Conservation (phyloP, 1,140 invertebrate genomes). For the Probaryconus sp. region DNA sequence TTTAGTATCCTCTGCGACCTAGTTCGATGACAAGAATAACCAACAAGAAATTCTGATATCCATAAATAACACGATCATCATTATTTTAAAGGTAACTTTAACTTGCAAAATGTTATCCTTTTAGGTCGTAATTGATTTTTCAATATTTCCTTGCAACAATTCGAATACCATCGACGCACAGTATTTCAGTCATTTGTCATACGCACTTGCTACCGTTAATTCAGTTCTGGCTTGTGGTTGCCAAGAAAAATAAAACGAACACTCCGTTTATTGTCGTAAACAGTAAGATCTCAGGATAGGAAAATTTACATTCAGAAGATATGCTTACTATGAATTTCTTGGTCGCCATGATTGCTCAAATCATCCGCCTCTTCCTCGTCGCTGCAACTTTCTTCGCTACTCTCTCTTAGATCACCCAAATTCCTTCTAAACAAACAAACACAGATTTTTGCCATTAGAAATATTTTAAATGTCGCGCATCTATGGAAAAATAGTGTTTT, state of each 20-base stretch:
- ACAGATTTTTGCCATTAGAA: background rate
- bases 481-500: background rate
- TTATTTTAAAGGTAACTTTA: no score
- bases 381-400: conserved; percentile 60
- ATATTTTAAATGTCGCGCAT: background rate
- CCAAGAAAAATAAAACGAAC: conserved; percentile 37
- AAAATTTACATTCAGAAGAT: conserved; percentile 1
- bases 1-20: no score
- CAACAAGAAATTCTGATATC: no score
- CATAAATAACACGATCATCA: no score
- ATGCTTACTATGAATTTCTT: conserved; percentile 42
- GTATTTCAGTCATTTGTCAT: conserved; percentile 15
- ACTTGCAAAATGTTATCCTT: no score
- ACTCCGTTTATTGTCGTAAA: conserved; percentile 24
- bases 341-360: conserved; percentile 40
- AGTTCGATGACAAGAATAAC: no score
- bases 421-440: conserved; percentile 42
- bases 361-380: conserved; percentile 60
- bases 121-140: conserved; percentile 10
- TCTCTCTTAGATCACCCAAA: conserved; percentile 51
- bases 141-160: conserved; percentile 1
- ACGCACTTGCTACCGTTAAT: conserved; percentile 6
- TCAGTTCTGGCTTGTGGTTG: conserved; percentile 14
- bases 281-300: conserved; percentile 4
- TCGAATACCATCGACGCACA: conserved; percentile 3